Evolutionary conservation across 2,797 vertebrate species (phyloP), one percentile per base, ranked within the genome.

Genomic region (Bradypodion ventrale): DNA sequence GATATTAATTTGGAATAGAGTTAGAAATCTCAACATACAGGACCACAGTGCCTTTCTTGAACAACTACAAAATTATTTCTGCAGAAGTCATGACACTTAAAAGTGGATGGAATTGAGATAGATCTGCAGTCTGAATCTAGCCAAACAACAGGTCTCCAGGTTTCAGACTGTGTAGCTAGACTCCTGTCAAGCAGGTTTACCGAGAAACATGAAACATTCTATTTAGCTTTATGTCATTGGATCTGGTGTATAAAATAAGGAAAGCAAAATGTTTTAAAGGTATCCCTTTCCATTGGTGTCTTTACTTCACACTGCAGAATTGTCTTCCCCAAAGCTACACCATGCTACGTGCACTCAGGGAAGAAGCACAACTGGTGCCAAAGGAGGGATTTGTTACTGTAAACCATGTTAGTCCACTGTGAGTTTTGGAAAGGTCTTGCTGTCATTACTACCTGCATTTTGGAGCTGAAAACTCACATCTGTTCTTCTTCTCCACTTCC

Each of bases 401-500:
- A 80, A 85, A 56, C 46, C 56, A 0, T 21, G 15, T 32, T 35
- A 23, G 73, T 77, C 27, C 68, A 66, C 27, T 8, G 74, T 65
- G 82, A 79, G 82, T 49, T 88, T 66, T 68, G 1, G 6, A 77
- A 81, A 72, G 35, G 59, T 56, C 70, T 65, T 29, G 46, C 75
- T 86, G 63, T 52, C 46, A 82, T 52, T 59, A 75, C 62, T 65
- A 75, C 72, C 81, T 85, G 75, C 44, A 82, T 85, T 68, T 76
- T 75, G 80, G 81, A 81, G 46, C 29, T 27, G 63, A 56, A 37
- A 27, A 74, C 83, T 83, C 81, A 23, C 0, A 0, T 72, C 75
- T 84, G 79, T 35, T 44, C 25, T 74, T 88, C 78, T 46, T 69
- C 76, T 88, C 75, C 37, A 62, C 88, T 89, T 78, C 73, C 15